Conservation (phyloP, 2,888 invertebrate species). For the Agonum fuliginosum region DNA sequence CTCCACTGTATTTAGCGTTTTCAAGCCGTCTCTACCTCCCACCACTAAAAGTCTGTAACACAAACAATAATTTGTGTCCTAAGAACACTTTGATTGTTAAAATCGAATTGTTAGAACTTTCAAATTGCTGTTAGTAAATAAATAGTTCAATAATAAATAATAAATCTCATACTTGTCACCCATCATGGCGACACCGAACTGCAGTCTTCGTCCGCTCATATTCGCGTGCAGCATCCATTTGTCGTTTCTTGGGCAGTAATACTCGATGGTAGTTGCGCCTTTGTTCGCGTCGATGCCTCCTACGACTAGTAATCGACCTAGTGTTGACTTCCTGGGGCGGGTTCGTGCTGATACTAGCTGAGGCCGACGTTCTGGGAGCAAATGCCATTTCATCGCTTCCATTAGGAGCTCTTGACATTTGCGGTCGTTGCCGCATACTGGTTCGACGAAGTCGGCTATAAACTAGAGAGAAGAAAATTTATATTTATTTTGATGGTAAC, state of each 20-base stretch:
- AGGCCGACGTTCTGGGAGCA: conserved; percentile 89
- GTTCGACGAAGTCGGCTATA: conserved; percentile 91
- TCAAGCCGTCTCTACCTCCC: conserved; percentile 94
- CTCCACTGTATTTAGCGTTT: conserved; percentile 95
- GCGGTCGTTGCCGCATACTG: conserved; percentile 76
- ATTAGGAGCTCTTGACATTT: conserved; percentile 91
- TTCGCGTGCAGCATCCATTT: conserved; percentile 85
- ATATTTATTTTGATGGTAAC: neutral
- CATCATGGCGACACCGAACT: conserved; percentile 93
- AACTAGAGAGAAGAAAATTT: conserved; percentile 74
- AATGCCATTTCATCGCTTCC: conserved; percentile 95
- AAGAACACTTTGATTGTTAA: no score
- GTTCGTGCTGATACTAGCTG: conserved; percentile 87
- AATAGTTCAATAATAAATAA: neutral
- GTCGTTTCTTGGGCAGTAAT: conserved; percentile 89
- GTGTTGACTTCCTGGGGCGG: conserved; percentile 92
- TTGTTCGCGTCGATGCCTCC: conserved; percentile 96
- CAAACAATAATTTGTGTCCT: neutral
- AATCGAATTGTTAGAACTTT: no score
- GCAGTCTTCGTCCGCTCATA: conserved; percentile 88
- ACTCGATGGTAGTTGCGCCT: conserved; percentile 93
- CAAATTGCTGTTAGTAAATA: no score
- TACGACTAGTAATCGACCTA: conserved; percentile 89
- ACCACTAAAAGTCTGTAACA: conserved; percentile 83
- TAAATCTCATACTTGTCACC: conserved; percentile 77